Conservation (phyloP, 2,888 invertebrate genomes). For the Sinotaia quadrata region DNA sequence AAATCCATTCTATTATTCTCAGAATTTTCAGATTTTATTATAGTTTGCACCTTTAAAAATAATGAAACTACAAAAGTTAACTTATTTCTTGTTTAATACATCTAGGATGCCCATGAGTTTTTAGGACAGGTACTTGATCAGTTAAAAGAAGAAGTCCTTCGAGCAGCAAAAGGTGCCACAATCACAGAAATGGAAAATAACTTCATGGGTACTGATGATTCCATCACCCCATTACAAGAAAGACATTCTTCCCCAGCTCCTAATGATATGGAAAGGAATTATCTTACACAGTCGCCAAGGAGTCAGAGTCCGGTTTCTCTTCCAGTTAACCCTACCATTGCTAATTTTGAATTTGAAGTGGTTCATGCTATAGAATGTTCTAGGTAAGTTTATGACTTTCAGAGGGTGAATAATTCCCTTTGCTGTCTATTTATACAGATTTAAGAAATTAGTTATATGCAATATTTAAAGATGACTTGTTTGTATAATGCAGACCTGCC, state of each 20-base stretch:
- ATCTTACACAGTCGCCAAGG: not conserved
- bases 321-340: conserved; percentile 57
- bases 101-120: conserved; percentile 72
- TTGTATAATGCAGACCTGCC: too few relatives aligned
- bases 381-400: conserved; percentile 49
- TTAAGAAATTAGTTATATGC: too few relatives aligned
- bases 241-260: not conserved
- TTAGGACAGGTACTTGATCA: conserved; percentile 68
- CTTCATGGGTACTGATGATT: conserved; percentile 14
- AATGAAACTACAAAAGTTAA: too few relatives aligned
- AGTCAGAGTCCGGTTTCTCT: conserved; percentile 1
- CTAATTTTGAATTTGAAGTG: conserved; percentile 69
- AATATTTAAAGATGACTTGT: too few relatives aligned
- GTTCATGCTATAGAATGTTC: conserved; percentile 61
- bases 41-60: too few relatives aligned
- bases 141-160: conserved; percentile 67
- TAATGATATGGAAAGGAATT: too few relatives aligned
- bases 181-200: conserved; percentile 42
- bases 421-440: too few relatives aligned
- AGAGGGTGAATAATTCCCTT: too few relatives aligned
- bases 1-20: not conserved
- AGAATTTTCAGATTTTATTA: too few relatives aligned
- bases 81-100: not conserved
- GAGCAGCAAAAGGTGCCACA: conserved; percentile 51
- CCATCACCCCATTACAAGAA: not conserved